phyloP scores from a whole-genome alignment of 2,113 vertebrate species.

The Coturnix japonica region DNA sequence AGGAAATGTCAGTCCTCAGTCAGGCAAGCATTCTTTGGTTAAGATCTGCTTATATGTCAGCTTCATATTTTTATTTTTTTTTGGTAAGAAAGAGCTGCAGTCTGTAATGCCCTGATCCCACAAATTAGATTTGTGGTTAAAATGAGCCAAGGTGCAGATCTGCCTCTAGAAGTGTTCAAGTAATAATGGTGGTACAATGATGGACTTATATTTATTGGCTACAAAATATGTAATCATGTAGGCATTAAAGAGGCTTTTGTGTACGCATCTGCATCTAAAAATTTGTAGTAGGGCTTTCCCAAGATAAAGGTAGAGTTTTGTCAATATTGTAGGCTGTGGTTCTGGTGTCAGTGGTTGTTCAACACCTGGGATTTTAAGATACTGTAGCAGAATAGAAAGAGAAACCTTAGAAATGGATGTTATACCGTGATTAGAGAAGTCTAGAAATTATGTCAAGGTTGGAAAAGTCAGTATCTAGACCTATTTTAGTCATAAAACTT shows the following conservation, averaged over 20 bases:
- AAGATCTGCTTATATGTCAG: slow-evolving; percentile 77
- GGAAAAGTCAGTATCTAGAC: background rate
- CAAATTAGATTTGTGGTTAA: slow-evolving; percentile 51
- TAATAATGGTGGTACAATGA: slow-evolving; percentile 24
- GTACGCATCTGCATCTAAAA: slow-evolving; percentile 31
- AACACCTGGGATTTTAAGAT: background rate
- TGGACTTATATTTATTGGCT: slow-evolving; percentile 59
- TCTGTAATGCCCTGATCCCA: slow-evolving; percentile 48
- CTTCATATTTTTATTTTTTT: background rate
- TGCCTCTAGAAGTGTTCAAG: slow-evolving; percentile 41
- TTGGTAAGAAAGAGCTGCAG: slow-evolving; percentile 38
- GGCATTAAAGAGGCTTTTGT: slow-evolving; percentile 40
- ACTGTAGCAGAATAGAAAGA: background rate
- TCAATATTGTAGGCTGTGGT: background rate
- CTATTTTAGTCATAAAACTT: background rate
- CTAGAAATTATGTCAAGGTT: background rate
- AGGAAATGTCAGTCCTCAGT: slow-evolving; percentile 81
- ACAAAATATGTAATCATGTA: slow-evolving; percentile 40
- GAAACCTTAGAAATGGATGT: background rate
- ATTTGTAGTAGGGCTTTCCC: background rate
- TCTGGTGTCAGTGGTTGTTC: slow-evolving; percentile 14
- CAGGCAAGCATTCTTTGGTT: slow-evolving; percentile 77
- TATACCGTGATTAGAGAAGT: background rate
- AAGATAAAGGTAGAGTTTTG: slow-evolving; percentile 26
- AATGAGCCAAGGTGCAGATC: slow-evolving; percentile 4